Evolutionary conservation across 2,888 invertebrate species (phyloP).

Genomic region (Nemurella pictetii): DNA sequence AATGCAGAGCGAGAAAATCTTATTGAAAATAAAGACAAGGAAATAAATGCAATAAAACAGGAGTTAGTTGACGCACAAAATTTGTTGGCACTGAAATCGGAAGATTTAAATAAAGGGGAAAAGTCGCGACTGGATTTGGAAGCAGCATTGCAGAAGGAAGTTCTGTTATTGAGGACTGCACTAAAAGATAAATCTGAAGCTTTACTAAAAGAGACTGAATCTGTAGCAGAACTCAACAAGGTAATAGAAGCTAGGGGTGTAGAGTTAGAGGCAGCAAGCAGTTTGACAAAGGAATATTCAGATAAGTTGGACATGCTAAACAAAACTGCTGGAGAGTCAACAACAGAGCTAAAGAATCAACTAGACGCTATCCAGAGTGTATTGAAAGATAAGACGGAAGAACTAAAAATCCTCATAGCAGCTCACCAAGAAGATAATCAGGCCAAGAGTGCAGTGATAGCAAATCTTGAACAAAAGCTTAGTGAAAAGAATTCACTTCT

Average conservation of each 20-base stretch:
- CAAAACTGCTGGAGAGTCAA: conserved; percentile 45
- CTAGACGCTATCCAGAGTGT: conserved; percentile 52
- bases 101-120: conserved; percentile 36
- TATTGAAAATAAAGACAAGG: conserved; percentile 45
- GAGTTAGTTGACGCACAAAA: conserved; percentile 48
- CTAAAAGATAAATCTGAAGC: conserved; percentile 32
- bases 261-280: conserved; percentile 48
- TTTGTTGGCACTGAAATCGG: conserved; percentile 32
- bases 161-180: conserved; percentile 28
- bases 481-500: conserved; percentile 55
- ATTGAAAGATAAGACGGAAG: conserved; percentile 51
- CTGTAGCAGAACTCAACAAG: conserved; percentile 41
- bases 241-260: conserved; percentile 48
- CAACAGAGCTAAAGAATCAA: conserved; percentile 49
- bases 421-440: conserved; percentile 58
- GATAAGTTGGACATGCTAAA: conserved; percentile 47
- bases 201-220: conserved; percentile 44
- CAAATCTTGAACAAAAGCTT: conserved; percentile 58
- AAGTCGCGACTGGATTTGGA: conserved; percentile 49
- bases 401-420: conserved; percentile 54
- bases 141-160: conserved; percentile 34
- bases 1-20: conserved; percentile 38
- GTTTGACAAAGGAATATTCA: conserved; percentile 41
- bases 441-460: conserved; percentile 50
- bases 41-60: conserved; percentile 47